phyloP scores from a whole-genome alignment of 2,797 vertebrate genomes.

The Chelon auratus region DNA sequence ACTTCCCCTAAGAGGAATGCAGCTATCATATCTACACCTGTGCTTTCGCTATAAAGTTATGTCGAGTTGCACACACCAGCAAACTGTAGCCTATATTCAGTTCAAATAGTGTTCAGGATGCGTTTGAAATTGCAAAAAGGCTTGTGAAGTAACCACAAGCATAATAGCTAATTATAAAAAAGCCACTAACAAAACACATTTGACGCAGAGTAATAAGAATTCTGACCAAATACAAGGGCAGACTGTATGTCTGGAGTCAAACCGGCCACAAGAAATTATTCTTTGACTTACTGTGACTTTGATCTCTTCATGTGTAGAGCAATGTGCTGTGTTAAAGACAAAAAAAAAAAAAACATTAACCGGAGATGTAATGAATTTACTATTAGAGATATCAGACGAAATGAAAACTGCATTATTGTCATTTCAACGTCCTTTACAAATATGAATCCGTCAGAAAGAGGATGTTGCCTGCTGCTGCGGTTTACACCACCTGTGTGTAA shows the following conservation, averaged over 20 bases:
- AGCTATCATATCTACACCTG: too few relatives aligned
- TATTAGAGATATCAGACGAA: background rate
- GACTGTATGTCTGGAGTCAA: background rate
- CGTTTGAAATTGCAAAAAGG: too few relatives aligned
- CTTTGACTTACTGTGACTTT: background rate
- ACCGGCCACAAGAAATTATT: background rate
- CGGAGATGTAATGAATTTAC: conserved; percentile 6
- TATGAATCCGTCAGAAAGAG: background rate
- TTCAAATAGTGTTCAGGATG: too few relatives aligned
- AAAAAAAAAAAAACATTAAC: background rate
- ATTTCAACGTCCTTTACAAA: background rate
- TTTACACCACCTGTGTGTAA: conserved; percentile 3
- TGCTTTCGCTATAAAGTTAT: too few relatives aligned
- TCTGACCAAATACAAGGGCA: background rate
- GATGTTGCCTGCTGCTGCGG: conserved; percentile 2
- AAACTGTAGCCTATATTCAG: too few relatives aligned
- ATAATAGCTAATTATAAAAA: too few relatives aligned
- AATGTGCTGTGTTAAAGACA: background rate
- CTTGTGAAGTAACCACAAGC: too few relatives aligned
- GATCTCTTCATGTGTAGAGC: background rate
- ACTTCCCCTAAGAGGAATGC: too few relatives aligned
- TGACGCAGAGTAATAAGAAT: too few relatives aligned
- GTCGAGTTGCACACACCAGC: too few relatives aligned
- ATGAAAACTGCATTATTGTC: conserved; percentile 16
- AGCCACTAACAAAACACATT: too few relatives aligned